phyloP scores from a whole-genome alignment of 2,888 invertebrate genomes.

The Leptura quadrifasciata region DNA sequence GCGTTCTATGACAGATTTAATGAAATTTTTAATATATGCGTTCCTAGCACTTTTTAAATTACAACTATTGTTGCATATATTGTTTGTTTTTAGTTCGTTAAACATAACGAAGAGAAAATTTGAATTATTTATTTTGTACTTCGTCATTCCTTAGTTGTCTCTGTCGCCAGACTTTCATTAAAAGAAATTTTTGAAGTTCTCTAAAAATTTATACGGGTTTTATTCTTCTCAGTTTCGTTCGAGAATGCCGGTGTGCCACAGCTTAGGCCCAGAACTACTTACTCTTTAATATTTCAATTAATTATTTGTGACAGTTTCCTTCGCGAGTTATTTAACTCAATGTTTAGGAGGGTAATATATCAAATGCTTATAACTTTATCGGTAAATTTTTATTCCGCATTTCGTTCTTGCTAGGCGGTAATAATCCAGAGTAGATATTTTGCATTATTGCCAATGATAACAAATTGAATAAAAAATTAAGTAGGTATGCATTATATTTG shows the following conservation, averaged over 20 bases:
- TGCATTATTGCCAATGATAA: not conserved
- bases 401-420: not conserved
- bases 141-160: too few species aligned
- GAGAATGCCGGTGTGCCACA: not conserved
- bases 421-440: not conserved
- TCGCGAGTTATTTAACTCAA: not conserved
- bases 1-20: too few species aligned
- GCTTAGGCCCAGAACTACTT: not conserved
- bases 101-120: too few species aligned
- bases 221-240: not conserved
- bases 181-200: not conserved
- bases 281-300: not conserved
- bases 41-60: too few species aligned
- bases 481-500: too few species aligned
- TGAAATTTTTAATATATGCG: too few species aligned
- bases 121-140: too few species aligned
- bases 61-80: too few species aligned
- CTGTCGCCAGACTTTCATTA: not conserved
- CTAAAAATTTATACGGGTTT: too few species aligned
- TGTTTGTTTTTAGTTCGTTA: too few species aligned
- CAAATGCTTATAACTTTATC: not conserved
- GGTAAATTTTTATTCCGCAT: not conserved
- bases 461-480: not conserved
- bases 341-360: not conserved
- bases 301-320: conserved; percentile 5